Percentiles rank a stretch among this genome's conserved stretches.
These are phyloP conservation scores for Helicoverpa zea DNA, from an alignment of 1,140 invertebrate genomes.

Conservation along the genomic window DNA sequence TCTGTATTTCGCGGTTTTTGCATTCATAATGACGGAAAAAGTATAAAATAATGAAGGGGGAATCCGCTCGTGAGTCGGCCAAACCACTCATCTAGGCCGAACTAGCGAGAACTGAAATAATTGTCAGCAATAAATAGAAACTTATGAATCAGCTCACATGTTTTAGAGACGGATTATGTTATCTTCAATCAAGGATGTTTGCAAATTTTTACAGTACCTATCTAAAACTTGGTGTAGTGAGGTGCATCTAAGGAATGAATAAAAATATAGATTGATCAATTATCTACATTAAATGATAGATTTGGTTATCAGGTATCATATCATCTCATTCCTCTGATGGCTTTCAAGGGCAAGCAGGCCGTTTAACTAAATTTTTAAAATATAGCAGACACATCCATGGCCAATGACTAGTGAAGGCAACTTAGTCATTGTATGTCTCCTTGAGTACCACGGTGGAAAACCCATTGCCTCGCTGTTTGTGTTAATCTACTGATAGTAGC, in stretches of 20 bases:
- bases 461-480: not conserved
- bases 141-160: conserved; percentile 6
- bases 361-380: not conserved
- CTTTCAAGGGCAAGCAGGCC: not conserved
- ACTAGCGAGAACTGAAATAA: conserved; percentile 5
- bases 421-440: conserved; percentile 20
- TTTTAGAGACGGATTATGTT: not conserved
- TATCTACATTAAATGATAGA: no score
- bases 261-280: no score
- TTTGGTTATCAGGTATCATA: no score
- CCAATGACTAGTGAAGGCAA: not conserved
- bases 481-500: conserved; percentile 64
- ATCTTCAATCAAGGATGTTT: conserved; percentile 14
- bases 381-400: not conserved
- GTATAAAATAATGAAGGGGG: conserved; percentile 8
- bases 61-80: conserved; percentile 13
- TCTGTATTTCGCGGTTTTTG: conserved; percentile 6
- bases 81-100: not conserved
- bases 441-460: not conserved
- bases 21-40: conserved; percentile 1
- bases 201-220: not conserved
- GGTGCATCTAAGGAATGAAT: no score
- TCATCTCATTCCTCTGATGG: no score
- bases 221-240: not conserved
- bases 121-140: not conserved